A percentile compares a stretch with the other conserved stretches of the same genome.
Evolutionary conservation across 2,888 invertebrate species (phyloP).

Genomic region (Volucella zonaria): DNA sequence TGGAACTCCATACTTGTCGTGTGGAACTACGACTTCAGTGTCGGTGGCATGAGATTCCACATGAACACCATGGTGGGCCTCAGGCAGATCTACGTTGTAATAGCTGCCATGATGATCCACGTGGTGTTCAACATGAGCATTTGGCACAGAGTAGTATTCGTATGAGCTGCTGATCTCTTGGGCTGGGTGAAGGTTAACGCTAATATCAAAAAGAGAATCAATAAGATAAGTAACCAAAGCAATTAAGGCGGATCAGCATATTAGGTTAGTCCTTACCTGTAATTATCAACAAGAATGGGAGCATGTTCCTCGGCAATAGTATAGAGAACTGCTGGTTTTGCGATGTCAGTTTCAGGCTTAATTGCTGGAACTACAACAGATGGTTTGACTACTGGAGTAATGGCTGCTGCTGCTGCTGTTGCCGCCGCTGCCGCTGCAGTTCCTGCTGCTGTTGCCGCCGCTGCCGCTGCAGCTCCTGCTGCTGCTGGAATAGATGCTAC

Average conservation of each 20-base stretch:
- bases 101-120: background rate
- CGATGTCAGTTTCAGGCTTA: no score
- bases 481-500: background rate
- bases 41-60: slow-evolving; percentile 4
- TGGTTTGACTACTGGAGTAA: background rate
- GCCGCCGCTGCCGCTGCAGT: slow-evolving; percentile 39
- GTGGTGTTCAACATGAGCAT: background rate
- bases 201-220: background rate
- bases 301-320: slow-evolving; percentile 16
- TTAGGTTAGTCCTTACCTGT: background rate
- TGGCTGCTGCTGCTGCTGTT: slow-evolving; percentile 7
- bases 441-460: slow-evolving; percentile 28
- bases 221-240: background rate
- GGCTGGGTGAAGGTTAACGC: slow-evolving; percentile 35
- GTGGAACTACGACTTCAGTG: slow-evolving; percentile 35
- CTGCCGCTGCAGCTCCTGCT: no score
- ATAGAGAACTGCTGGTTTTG: slow-evolving; percentile 13
- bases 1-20: slow-evolving; percentile 54
- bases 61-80: background rate
- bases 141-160: slow-evolving; percentile 31
- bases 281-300: slow-evolving; percentile 33
- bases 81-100: background rate
- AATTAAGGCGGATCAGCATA: background rate
- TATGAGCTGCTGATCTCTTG: slow-evolving; percentile 27
- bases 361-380: background rate